Percentiles rank a stretch among this genome's conserved stretches.
phyloP scores from a whole-genome alignment of 2,888 invertebrate species.

The Slavum lentiscoides region DNA sequence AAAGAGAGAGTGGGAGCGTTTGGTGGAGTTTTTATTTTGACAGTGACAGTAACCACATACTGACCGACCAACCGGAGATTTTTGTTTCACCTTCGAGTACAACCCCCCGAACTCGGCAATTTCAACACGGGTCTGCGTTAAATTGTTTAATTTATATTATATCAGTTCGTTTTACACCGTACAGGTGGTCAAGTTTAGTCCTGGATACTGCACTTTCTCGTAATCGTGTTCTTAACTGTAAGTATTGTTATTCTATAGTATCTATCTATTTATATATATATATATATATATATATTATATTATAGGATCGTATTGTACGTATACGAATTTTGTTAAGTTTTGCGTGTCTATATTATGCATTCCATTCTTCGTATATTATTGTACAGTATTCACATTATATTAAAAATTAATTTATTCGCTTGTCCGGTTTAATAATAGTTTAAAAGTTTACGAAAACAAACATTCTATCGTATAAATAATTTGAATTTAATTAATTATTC shows the following conservation, averaged over 20 bases:
- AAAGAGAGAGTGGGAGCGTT: slow-evolving; percentile 50
- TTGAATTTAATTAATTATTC: no score
- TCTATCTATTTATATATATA: no score
- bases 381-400: no score
- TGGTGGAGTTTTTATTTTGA: slow-evolving; percentile 53
- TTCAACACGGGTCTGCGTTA: slow-evolving; percentile 47
- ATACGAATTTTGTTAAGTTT: no score
- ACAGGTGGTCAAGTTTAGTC: slow-evolving; percentile 51
- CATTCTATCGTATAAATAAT: no score
- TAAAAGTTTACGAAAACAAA: no score
- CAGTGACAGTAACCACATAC: slow-evolving; percentile 52
- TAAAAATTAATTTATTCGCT: no score
- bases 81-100: slow-evolving; percentile 53
- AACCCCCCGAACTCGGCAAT: slow-evolving; percentile 50
- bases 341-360: no score
- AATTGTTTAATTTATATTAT: slow-evolving; percentile 47
- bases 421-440: no score
- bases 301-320: no score
- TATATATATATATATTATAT: no score
- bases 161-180: slow-evolving; percentile 45
- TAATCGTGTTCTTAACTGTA: slow-evolving; percentile 1
- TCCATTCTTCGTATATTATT: no score
- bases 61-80: slow-evolving; percentile 54
- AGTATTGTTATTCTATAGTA: slow-evolving; percentile 9
- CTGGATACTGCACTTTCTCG: not conserved